A percentile compares a stretch with the other conserved stretches of the same genome.
Evolutionary conservation across 2,888 invertebrate species (phyloP).

Genomic region (Melanchra persicariae): DNA sequence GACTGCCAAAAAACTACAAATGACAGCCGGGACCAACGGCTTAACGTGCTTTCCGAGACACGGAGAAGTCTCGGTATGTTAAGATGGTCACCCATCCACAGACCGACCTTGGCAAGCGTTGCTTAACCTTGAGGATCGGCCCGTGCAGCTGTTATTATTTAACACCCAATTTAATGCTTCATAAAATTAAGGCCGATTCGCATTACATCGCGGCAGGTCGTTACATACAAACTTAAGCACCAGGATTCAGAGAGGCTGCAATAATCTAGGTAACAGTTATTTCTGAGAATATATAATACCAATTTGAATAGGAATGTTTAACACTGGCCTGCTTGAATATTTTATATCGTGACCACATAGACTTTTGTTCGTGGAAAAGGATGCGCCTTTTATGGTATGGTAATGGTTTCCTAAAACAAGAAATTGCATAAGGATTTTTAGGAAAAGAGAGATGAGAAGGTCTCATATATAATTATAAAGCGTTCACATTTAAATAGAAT

Average conservation of each 20-base stretch:
- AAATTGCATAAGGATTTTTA: background rate
- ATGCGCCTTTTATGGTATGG: background rate
- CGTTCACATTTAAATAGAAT: too few relatives aligned
- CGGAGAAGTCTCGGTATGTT: too few relatives aligned
- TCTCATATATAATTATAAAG: too few relatives aligned
- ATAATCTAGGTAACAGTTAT: constrained; percentile 34
- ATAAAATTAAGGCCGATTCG: background rate
- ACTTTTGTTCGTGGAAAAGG: constrained; percentile 25
- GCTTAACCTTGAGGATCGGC: too few relatives aligned
- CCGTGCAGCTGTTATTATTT: too few relatives aligned
- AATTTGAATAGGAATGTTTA: constrained; percentile 54
- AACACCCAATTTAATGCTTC: background rate
- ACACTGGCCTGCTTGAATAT: constrained; percentile 33
- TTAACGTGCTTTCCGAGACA: too few relatives aligned
- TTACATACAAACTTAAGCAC: background rate
- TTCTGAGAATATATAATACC: constrained; percentile 42
- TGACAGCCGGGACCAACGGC: too few relatives aligned
- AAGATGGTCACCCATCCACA: too few relatives aligned
- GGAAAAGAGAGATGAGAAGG: background rate
- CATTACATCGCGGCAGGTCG: background rate
- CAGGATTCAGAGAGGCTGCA: constrained; percentile 30
- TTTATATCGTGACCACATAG: constrained; percentile 30
- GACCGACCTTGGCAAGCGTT: too few relatives aligned
- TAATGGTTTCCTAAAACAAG: constrained; percentile 31
- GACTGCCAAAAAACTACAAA: too few relatives aligned